Conservation (phyloP, 2,797 vertebrate species). For the Sebastes nivosus region DNA sequence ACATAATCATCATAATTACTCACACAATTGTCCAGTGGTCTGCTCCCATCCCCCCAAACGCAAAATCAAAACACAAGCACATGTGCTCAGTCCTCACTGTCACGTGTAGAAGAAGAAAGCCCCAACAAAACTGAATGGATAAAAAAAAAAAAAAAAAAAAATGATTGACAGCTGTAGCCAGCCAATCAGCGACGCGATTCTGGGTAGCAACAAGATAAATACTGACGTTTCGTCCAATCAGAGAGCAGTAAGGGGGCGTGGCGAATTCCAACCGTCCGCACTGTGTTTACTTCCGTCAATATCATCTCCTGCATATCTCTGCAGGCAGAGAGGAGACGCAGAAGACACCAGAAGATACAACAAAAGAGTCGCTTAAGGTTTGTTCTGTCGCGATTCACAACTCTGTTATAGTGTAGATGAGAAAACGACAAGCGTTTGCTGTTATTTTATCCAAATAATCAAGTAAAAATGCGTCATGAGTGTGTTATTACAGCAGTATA, state of each 20-base stretch:
- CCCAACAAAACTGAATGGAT: conserved; percentile 56
- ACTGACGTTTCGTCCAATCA: conserved; percentile 52
- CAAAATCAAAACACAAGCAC: conserved; percentile 76
- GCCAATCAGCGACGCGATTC: conserved; percentile 49
- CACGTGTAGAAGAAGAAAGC: conserved; percentile 70
- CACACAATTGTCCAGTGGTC: background rate
- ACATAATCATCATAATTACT: conserved; percentile 1
- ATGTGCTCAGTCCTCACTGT: conserved; percentile 65
- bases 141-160: background rate
- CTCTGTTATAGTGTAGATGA: fast-evolving
- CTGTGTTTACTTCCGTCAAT: conserved; percentile 80
- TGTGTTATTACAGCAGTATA: background rate
- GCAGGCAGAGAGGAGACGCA: background rate
- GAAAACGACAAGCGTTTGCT: background rate
- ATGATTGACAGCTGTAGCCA: conserved; percentile 16
- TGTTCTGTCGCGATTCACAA: background rate
- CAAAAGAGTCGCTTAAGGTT: conserved; percentile 56
- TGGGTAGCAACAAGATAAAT: conserved; percentile 63
- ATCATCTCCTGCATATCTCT: conserved; percentile 55
- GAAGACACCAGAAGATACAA: background rate
- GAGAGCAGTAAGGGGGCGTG: conserved; percentile 32
- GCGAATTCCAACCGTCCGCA: background rate
- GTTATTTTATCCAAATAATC: conserved; percentile 2
- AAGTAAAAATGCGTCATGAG: conserved; percentile 11
- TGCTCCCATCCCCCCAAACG: conserved; percentile 42